Evolutionary conservation across 2,797 vertebrate genomes (phyloP), one percentile per base, ranked within the genome.

Genomic region (Enteromius argenteus): DNA sequence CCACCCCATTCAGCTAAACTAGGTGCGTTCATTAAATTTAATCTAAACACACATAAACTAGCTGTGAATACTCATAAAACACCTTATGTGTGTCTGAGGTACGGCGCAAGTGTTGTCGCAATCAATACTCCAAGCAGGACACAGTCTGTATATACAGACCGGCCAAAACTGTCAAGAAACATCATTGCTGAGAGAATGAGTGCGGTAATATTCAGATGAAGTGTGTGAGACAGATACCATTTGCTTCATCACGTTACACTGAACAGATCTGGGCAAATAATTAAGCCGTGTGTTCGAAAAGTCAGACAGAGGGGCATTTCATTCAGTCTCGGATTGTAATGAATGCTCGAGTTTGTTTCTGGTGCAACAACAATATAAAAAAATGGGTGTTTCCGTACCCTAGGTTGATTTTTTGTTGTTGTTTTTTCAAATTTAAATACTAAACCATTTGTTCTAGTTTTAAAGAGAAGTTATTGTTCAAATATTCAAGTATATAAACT

Each of bases 61-160:
- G 77, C 60, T 79, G 77, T 67, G 62, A 79, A 79, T 35, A 37
- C 77, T 67, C 62, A 23, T 79, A 79, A 79, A 79, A 69, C 4
- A 0, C 32, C 13, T 14, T n/a, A 37, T 39, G 27, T 79, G 27
- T 44, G 56, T 79, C 35, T 64, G 56, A 37, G 32, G 49, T 11
- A 60, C 9, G 2, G 9, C 0, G 4, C 2, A 9, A 62, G 56
- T 21, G 30, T 64, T 80, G 39, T 62, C 8, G 15, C n/a, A 78
- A 46, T 46, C 75, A 78, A 46, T 60, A 60, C 13, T 32, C 4
- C 5, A 19, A 30, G 56, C 75, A 64, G 23, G 64, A 49, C 0
- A 2, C 76, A 15, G 39, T 66, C 60, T 79, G 77, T 66, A 32
- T 10, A 51, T 21, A 78, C 1, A 64, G n/a, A 23, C 13, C 0